Base-by-base conservation (phyloP, 2,888 invertebrate genomes). In the Chalcis sispes region DNA sequence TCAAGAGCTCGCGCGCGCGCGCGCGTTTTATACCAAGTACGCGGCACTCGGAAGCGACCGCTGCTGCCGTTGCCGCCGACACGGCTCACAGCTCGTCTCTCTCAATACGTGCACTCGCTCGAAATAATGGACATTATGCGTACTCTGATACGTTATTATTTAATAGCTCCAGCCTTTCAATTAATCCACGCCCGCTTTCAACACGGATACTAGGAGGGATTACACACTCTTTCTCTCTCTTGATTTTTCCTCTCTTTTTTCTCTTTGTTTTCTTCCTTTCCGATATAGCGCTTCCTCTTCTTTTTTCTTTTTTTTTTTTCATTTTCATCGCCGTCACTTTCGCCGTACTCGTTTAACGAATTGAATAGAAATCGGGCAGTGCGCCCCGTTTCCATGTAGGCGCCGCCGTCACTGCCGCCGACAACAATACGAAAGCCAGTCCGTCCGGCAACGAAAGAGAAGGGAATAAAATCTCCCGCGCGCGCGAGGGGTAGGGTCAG, bases 81-180 rank as follows among this genome's bases (percentile, higher is more conserved):
- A 36, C 4, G 10, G n/a, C n/a, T 13, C n/a, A n/a, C 15, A n/a
- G 2, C 5, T 18, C 48, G n/a, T 15, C 48, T 36, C 4, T 36
- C 4, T 36, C 4, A 7, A 36, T 48, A 48, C n/a, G 32, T 7
- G 23, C n/a, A 46, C 18, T 20, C n/a, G 5, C 2, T 7, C 29
- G 46, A 27, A 58, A 58, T 58, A 58, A 69, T 58, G 20, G 59
- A 59, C 29, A 29, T 48, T 15, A 20, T 13, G 46, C 59, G 36
- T 46, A 29, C 54, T n/a, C 18, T 27, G 27, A 74, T 74, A 15
- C 46, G 52, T 71, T 70, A 71, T 75, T 66, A 75, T 75, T 75
- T 61, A 66, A 71, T 75, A 48, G 36, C 46, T 20, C 13, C 18
- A 20, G 25, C 48, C n/a, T 36, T 74, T 74, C 76, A 62, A 76